phyloP scores from a whole-genome alignment of 2,888 invertebrate genomes.

The Sturmia bella region DNA sequence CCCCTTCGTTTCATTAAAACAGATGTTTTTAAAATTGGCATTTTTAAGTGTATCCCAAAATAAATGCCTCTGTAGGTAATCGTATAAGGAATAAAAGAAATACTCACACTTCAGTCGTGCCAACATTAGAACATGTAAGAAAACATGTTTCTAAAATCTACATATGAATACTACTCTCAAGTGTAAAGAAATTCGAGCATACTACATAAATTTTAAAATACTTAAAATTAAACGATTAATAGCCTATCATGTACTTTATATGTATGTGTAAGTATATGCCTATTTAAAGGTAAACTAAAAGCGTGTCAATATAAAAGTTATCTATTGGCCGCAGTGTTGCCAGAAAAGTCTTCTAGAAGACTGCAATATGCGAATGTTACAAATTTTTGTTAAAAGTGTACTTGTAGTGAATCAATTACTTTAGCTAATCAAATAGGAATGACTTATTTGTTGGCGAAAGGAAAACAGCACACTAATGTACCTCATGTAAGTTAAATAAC shows the following conservation, averaged over 20 bases:
- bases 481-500: no score
- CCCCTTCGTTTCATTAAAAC: slow-evolving; percentile 11
- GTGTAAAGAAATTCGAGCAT: slow-evolving; percentile 45
- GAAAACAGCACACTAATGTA: no score
- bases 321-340: no score
- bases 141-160: slow-evolving; percentile 10
- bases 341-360: no score
- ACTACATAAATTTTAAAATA: slow-evolving; percentile 50
- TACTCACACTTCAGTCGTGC: slow-evolving; percentile 40
- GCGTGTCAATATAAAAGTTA: slow-evolving; percentile 40
- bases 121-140: slow-evolving; percentile 9
- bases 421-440: no score
- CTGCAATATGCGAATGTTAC: no score
- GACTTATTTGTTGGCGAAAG: no score
- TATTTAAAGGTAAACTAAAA: slow-evolving; percentile 5
- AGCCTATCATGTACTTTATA: background rate
- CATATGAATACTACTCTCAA: slow-evolving; percentile 34
- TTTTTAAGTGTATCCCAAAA: slow-evolving; percentile 59
- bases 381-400: no score
- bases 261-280: background rate
- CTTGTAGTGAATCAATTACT: no score
- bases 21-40: slow-evolving; percentile 37
- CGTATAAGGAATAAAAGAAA: slow-evolving; percentile 32
- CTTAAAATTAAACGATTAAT: slow-evolving; percentile 47
- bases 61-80: background rate